Conservation (phyloP, 2,888 invertebrate species). For the Dolomedes plantarius region DNA sequence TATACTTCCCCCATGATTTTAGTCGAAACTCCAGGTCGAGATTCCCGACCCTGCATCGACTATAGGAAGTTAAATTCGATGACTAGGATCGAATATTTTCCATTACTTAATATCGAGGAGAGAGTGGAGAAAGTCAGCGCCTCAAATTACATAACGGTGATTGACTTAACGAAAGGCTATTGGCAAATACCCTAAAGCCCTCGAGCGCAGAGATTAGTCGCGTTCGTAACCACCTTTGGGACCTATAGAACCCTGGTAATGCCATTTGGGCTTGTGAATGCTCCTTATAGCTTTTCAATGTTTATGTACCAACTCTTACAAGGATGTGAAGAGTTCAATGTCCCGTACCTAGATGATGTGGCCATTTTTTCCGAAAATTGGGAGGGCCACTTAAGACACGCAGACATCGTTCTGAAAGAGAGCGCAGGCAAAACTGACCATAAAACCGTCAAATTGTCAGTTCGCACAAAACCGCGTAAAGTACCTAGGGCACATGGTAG, state of each 20-base stretch:
- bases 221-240: neutral
- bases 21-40: neutral
- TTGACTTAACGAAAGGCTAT: too few relatives aligned
- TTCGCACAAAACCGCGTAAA: neutral
- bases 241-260: too few relatives aligned
- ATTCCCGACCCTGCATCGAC: neutral
- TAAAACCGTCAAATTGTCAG: neutral
- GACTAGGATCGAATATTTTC: neutral
- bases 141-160: conserved; percentile 1
- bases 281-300: too few relatives aligned
- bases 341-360: conserved; percentile 17
- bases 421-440: neutral
- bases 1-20: neutral
- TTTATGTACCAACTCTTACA: neutral
- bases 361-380: conserved; percentile 8
- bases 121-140: neutral
- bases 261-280: too few relatives aligned
- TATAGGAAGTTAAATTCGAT: neutral
- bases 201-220: neutral
- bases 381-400: conserved; percentile 1
- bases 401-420: neutral
- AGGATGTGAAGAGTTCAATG: neutral
- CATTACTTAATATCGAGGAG: conserved; percentile 5
- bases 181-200: conserved; percentile 10
- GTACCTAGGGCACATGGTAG: neutral